Evolutionary conservation across 2,797 vertebrate genomes (phyloP), one percentile per base, ranked within the genome.

Genomic region (Mormyrops attenuatus): DNA sequence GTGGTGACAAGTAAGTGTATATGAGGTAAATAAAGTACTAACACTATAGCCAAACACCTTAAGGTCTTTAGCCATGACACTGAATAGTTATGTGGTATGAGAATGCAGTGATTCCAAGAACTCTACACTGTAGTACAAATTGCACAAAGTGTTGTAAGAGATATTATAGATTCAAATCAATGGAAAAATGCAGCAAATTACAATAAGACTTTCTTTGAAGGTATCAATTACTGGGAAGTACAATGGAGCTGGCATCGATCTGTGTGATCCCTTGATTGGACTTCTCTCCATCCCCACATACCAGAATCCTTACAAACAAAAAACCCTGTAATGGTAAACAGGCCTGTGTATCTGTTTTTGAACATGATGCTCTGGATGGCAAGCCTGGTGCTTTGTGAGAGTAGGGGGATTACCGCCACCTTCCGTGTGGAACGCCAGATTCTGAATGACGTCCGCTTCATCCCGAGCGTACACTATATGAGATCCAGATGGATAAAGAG

Each of bases 251-350:
- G 77, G 97, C 98, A 77, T 99, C 99, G 55, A 99, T 92, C 93
- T 99, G 98, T 0, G 97, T 97, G 93, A 99, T 99, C n/a, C 98
- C 98, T 92, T 98, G 98, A 94, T 99, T 99, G 5, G 98, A 99
- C 96, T 99, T 99, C 95, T 99, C 98, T 82, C 98, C 98, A 95
- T 91, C 99, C 98, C 98, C 98, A 99, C 96, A 99, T 99, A 87
- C 98, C 98, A 0, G 97, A 99, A 92, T 99, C 98, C 98, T 99
- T 93, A 89, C n/a, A 55, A 8, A 89, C 30, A 41, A 80, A 49
- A 57, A 13, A 63, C 38, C 57, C 6, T 6, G 26, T 15, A 13
- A 84, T 9, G n/a, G 47, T 60, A 52, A 84, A 20, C 52, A 38
- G 69, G 34, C 13, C 49, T 20, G 22, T 49, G 9, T 66, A 66